Evolutionary conservation across 2,888 invertebrate species (phyloP).

Genomic region (Lasioglossum morio): DNA sequence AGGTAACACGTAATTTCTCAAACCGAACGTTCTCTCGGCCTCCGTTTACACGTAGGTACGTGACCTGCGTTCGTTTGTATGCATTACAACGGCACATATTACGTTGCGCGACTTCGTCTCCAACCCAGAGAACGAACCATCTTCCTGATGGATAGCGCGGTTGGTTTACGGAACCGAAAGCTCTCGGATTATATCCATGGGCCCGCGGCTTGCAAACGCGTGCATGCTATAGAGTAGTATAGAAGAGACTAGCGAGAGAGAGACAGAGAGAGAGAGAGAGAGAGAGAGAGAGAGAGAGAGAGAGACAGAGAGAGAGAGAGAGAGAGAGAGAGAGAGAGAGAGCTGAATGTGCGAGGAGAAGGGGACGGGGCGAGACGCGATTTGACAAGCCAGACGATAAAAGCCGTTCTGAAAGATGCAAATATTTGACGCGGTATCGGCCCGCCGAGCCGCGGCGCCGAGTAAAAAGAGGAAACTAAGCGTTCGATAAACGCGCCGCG

Average conservation of each 20-base stretch:
- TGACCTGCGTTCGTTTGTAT: conserved; percentile 47
- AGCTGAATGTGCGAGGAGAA: neutral
- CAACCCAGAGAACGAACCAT: conserved; percentile 27
- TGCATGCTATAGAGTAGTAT: neutral
- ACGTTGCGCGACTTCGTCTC: conserved; percentile 34
- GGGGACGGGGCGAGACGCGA: neutral
- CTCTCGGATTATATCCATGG: conserved; percentile 48
- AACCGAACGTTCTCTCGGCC: conserved; percentile 42
- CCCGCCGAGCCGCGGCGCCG: neutral
- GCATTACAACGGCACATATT: conserved; percentile 61
- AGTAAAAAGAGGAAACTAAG: conserved; percentile 23
- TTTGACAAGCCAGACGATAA: conserved; percentile 51
- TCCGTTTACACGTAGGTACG: conserved; percentile 53
- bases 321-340: neutral
- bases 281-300: neutral
- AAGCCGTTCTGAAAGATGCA: conserved; percentile 47
- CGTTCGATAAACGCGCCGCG: conserved; percentile 41
- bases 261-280: neutral
- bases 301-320: no score
- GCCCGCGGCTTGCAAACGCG: neutral
- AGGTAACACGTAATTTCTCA: conserved; percentile 59
- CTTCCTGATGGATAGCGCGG: conserved; percentile 49
- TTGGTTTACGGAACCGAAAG: conserved; percentile 49
- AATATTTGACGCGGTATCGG: conserved; percentile 50
- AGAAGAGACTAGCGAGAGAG: neutral